Conservation (phyloP, 1,140 invertebrate genomes). For the Mercenaria mercenaria region DNA sequence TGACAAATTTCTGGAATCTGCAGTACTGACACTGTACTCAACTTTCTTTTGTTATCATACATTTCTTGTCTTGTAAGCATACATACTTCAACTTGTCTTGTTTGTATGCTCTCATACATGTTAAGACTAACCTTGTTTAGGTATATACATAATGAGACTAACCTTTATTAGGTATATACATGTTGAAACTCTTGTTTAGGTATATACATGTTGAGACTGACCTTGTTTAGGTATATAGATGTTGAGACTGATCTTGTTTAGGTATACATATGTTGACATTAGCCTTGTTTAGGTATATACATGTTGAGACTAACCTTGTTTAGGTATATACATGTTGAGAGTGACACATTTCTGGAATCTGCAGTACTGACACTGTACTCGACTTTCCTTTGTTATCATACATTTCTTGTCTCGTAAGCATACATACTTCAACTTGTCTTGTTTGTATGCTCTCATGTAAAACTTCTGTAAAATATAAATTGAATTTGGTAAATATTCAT, state of each 20-base stretch:
- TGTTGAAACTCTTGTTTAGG: no score
- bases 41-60: constrained; percentile 84
- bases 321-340: constrained; percentile 99
- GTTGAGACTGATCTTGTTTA: no score
- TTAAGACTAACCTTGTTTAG: no score
- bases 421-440: constrained; percentile 83
- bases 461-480: constrained; percentile 84
- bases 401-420: constrained; percentile 83
- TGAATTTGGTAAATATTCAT: no score
- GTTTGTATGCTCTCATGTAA: constrained; percentile 84
- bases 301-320: constrained; percentile 94
- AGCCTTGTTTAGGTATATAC: constrained; percentile 92
- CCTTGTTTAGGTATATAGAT: no score
- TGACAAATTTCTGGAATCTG: constrained; percentile 99
- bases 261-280: no score
- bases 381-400: constrained; percentile 83
- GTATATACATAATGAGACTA: no score
- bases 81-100: constrained; percentile 83
- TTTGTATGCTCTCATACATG: constrained; percentile 81
- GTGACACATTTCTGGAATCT: constrained; percentile 99
- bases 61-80: constrained; percentile 82
- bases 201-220: no score
- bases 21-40: constrained; percentile 96
- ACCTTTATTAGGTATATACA: no score
- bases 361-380: constrained; percentile 96